These are phyloP conservation scores for Rhea pennata DNA, from an alignment of 2,113 vertebrate species.

Conservation along the genomic window DNA sequence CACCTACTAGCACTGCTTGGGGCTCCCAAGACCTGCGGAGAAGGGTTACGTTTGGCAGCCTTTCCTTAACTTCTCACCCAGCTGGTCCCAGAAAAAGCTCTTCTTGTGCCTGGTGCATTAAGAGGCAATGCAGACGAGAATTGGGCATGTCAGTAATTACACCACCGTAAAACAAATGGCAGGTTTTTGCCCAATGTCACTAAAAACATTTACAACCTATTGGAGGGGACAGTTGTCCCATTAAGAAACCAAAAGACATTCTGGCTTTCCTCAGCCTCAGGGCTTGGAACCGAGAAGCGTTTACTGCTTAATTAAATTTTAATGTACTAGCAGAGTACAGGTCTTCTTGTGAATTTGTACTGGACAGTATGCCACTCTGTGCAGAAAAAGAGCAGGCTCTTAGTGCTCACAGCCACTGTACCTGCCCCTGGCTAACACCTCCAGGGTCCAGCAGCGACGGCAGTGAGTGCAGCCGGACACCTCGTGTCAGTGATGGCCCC, in stretches of 20 bases:
- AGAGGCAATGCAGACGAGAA: background rate
- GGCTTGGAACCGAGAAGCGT: conserved; percentile 45
- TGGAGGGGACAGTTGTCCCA: conserved; percentile 36
- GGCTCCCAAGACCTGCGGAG: rapidly evolving
- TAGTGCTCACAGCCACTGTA: background rate
- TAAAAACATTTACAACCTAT: conserved; percentile 10
- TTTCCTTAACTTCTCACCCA: background rate
- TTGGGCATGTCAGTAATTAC: background rate
- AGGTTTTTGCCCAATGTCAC: conserved; percentile 1
- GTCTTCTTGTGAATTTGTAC: background rate
- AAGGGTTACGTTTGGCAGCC: background rate
- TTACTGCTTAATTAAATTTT: conserved; percentile 65
- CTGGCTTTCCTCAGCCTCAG: conserved; percentile 40
- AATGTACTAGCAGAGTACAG: conserved; percentile 35
- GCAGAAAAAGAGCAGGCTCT: background rate
- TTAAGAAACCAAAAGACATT: conserved; percentile 51
- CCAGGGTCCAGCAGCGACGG: rapidly evolving
- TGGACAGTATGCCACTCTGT: background rate
- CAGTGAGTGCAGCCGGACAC: rapidly evolving
- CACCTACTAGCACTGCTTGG: rapidly evolving
- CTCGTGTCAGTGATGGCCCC: background rate
- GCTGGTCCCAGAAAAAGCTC: background rate
- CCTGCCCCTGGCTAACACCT: rapidly evolving
- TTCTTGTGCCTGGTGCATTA: too few species aligned
- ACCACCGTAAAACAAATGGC: background rate